These are phyloP conservation scores for Agrochola circellaris DNA, from an alignment of 2,888 invertebrate species.

Conservation along the genomic window DNA sequence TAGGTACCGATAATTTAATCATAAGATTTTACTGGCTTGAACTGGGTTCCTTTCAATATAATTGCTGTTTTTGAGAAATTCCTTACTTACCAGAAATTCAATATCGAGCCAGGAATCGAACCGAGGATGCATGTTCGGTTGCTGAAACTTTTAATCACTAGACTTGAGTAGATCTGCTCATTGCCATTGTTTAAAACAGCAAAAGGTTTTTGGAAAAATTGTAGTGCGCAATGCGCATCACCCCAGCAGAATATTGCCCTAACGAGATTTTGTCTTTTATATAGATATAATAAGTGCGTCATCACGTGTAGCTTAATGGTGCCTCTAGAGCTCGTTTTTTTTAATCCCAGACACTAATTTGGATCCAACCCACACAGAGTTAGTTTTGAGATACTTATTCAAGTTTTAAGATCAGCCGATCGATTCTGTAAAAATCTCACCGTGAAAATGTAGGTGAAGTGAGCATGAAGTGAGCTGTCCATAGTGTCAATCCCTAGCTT, in stretches of 20 bases:
- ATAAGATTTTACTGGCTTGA: background rate
- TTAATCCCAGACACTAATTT: too few relatives aligned
- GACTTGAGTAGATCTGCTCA: background rate
- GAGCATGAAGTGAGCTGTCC: too few relatives aligned
- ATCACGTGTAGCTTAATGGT: background rate
- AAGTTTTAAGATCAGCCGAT: too few relatives aligned
- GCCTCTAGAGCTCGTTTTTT: too few relatives aligned
- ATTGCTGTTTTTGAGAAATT: background rate
- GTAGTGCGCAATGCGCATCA: background rate
- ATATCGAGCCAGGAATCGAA: background rate
- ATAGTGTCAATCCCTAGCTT: too few relatives aligned
- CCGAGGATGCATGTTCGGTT: background rate
- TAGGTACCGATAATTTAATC: background rate
- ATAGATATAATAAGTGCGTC: background rate
- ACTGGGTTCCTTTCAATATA: background rate
- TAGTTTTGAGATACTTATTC: too few relatives aligned
- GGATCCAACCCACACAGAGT: too few relatives aligned
- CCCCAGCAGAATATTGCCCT: background rate
- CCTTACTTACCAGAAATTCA: background rate
- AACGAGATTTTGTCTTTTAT: background rate
- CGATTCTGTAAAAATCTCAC: too few relatives aligned
- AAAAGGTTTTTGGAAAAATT: background rate
- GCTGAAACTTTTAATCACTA: background rate
- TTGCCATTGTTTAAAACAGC: background rate
- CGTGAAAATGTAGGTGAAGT: too few relatives aligned